phyloP scores from a whole-genome alignment of 1,140 invertebrate genomes.

The Saccostrea glomerata region DNA sequence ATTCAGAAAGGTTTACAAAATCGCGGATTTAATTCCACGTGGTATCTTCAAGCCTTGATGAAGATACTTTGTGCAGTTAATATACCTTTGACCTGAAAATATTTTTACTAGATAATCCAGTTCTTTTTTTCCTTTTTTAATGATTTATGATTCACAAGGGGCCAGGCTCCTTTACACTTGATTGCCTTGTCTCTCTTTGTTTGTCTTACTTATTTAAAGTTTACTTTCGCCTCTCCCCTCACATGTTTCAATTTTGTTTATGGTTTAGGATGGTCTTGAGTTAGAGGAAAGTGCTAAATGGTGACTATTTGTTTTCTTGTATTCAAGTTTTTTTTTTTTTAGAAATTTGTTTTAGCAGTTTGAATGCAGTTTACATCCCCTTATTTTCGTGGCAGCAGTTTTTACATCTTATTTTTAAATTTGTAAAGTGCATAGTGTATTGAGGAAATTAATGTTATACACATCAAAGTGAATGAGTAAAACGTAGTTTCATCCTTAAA shows the following conservation, averaged over 20 bases:
- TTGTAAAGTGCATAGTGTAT: conserved; percentile 4
- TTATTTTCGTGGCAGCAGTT: background rate
- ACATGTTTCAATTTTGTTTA: conserved; percentile 3
- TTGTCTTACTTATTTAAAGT: background rate
- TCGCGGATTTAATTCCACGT: background rate
- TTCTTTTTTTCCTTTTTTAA: background rate
- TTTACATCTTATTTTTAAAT: background rate
- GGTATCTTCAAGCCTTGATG: background rate
- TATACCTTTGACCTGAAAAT: background rate
- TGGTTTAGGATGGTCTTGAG: background rate
- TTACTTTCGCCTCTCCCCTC: background rate
- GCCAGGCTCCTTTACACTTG: conserved; percentile 17
- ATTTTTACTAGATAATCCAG: background rate
- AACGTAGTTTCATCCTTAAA: conserved; percentile 5
- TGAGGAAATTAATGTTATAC: conserved; percentile 11
- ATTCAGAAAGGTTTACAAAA: background rate
- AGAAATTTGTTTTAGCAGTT: background rate
- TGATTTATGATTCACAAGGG: conserved; percentile 16
- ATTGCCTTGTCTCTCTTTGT: background rate
- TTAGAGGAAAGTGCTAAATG: background rate
- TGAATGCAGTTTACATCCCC: too few relatives aligned
- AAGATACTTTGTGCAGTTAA: background rate
- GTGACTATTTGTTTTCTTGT: background rate
- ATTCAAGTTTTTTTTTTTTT: background rate
- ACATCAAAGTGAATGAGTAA: conserved; percentile 22